A percentile compares a stretch with the other conserved stretches of the same genome.
These are phyloP conservation scores for Magallana nippona DNA, from an alignment of 2,888 invertebrate species.

Conservation along the genomic window DNA sequence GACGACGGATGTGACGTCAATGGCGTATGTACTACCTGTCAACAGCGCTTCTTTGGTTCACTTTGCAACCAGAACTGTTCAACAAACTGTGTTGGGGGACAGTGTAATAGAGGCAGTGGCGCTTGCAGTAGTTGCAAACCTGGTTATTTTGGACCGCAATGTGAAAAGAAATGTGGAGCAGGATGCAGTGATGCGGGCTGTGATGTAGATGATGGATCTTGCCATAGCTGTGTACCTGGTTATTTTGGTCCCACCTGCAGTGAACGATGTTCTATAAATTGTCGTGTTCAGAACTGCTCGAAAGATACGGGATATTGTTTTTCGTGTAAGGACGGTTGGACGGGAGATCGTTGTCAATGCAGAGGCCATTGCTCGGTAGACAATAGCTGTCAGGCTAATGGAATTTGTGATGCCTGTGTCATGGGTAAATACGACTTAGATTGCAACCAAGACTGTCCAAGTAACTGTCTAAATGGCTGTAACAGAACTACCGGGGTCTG, in stretches of 20 bases:
- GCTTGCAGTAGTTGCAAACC: slow-evolving; percentile 53
- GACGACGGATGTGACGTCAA: slow-evolving; percentile 43
- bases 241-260: slow-evolving; percentile 58
- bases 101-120: slow-evolving; percentile 54
- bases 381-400: neutral
- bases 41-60: slow-evolving; percentile 54
- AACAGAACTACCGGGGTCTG: slow-evolving; percentile 50
- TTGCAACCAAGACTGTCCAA: slow-evolving; percentile 54
- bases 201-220: slow-evolving; percentile 54
- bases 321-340: slow-evolving; percentile 48
- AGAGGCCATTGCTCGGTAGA: slow-evolving; percentile 43
- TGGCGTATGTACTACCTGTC: slow-evolving; percentile 54
- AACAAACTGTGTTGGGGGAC: slow-evolving; percentile 43
- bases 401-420: slow-evolving; percentile 50
- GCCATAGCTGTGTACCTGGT: slow-evolving; percentile 54
- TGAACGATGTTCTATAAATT: slow-evolving; percentile 55
- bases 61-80: slow-evolving; percentile 54
- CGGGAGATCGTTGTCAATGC: slow-evolving; percentile 55
- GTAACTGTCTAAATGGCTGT: slow-evolving; percentile 53
- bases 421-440: slow-evolving; percentile 51
- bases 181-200: slow-evolving; percentile 55
- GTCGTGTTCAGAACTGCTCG: slow-evolving; percentile 51
- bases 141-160: slow-evolving; percentile 56
- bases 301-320: slow-evolving; percentile 49
- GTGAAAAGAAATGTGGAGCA: slow-evolving; percentile 51